Percentiles rank a stretch among this genome's conserved stretches.
phyloP scores from a whole-genome alignment of 2,888 invertebrate species.

The Subacronicta megacephala region DNA sequence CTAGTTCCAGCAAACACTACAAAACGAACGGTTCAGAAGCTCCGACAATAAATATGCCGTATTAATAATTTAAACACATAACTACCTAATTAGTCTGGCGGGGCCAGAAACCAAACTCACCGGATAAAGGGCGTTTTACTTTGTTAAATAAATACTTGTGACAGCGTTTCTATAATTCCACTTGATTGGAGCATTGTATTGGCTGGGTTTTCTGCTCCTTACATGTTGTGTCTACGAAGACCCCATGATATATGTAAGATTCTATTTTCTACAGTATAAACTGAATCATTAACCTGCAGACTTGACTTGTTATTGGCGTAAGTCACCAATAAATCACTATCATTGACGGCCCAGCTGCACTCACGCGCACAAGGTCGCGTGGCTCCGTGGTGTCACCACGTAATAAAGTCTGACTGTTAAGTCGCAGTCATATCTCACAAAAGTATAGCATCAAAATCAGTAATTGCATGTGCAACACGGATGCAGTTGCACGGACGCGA shows the following conservation, averaged over 20 bases:
- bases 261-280: background rate
- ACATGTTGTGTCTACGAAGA: background rate
- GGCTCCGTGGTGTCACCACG: background rate
- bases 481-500: no score
- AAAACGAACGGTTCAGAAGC: background rate
- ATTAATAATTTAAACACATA: no score
- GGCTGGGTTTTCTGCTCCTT: background rate
- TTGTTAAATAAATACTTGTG: background rate
- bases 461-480: no score
- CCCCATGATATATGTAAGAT: background rate
- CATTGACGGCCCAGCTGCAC: slow-evolving; percentile 15
- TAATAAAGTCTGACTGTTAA: no score
- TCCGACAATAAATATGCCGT: background rate
- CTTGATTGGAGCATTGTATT: background rate
- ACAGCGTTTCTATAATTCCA: background rate
- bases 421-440: no score
- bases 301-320: slow-evolving; percentile 31
- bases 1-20: slow-evolving; percentile 8
- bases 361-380: background rate
- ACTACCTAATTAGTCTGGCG: no score
- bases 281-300: slow-evolving; percentile 36
- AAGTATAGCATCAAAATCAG: no score
- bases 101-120: no score
- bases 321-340: slow-evolving; percentile 28
- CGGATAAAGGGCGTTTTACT: no score